Base-by-base conservation (phyloP, 2,113 vertebrate genomes). In the Gopherus evgoodei region DNA sequence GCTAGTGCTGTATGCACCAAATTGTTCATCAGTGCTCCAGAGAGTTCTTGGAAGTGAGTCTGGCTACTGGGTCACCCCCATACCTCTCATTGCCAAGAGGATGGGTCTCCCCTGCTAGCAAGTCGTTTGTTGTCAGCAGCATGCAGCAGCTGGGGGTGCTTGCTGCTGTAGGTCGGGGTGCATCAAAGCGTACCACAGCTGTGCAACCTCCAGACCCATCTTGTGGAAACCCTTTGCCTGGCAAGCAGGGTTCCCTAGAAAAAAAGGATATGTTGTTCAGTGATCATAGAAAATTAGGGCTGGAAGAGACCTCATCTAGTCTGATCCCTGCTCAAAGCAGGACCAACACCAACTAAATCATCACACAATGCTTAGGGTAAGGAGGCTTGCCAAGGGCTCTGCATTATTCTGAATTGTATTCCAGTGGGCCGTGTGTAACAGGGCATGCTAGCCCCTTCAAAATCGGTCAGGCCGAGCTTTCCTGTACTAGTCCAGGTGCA, bases 1-100 rank as follows among this genome's bases (percentile, higher is more conserved):
- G 84, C 69, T 88, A 94, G 94, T 96, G 57, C 69, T 90, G 69
- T 90, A 6, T 82, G 76, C n/a, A 56, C 22, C 21, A 82, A 83
- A 25, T 82, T 89, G 91, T 86, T 14, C 24, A 89, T 93, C 72
- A 27, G 10, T 1, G 0, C 59, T 90, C 88, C 4, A 35, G 31
- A 91, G 92, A 6, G 72, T 1, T 0, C 89, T 44, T 81, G 81
- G 87, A 93, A 81, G 42, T 65, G 91, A 38, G 88, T 13, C 24
- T 47, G 85, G n/a, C 31, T 52, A 2, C 52, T 69, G 50, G 0
- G 0, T 44, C 95, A 2, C 12, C 11, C 11, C 42, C 38, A 27
- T 25, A 42, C 90, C 59, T 69, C 35, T 52, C 47, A 29, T 27
- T 84, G 52, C 5, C 13, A 72, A 50, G 75, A 86, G 69, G 69